Conservation (phyloP, 2,113 vertebrate species). For the Mirza zaza region DNA sequence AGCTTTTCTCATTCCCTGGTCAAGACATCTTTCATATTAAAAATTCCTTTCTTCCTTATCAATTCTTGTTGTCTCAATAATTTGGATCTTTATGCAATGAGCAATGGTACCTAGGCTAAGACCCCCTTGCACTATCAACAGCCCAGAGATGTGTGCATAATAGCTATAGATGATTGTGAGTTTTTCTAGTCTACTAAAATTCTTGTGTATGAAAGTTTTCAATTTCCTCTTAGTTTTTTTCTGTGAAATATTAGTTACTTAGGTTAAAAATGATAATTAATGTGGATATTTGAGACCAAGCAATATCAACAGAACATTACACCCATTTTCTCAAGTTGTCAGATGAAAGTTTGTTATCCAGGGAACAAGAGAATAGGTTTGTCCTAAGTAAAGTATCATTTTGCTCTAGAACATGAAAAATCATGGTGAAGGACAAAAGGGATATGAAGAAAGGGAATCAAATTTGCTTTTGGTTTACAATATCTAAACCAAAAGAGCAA, state of each 20-base stretch:
- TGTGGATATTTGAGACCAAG: background rate
- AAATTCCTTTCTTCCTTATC: no score
- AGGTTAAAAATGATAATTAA: background rate
- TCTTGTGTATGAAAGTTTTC: background rate
- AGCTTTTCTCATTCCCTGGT: no score
- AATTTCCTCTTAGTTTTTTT: background rate
- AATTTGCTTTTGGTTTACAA: background rate
- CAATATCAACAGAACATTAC: background rate
- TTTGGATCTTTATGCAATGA: no score
- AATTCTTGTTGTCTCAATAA: no score
- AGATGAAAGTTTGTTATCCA: background rate
- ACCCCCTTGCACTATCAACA: no score
- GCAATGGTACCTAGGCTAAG: no score
- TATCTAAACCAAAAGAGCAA: background rate
- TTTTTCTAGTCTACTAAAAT: constrained; percentile 13
- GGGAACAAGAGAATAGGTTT: background rate
- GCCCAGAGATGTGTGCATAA: background rate
- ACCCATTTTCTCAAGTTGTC: background rate
- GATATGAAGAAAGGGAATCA: background rate
- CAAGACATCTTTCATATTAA: no score
- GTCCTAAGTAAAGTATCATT: background rate
- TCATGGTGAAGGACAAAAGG: background rate
- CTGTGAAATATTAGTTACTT: background rate
- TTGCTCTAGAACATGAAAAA: constrained; percentile 18
- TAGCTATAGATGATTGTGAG: background rate